These are phyloP conservation scores for Caenorhabditis briggsae DNA, from an alignment of 1,140 invertebrate species.

Conservation along the genomic window DNA sequence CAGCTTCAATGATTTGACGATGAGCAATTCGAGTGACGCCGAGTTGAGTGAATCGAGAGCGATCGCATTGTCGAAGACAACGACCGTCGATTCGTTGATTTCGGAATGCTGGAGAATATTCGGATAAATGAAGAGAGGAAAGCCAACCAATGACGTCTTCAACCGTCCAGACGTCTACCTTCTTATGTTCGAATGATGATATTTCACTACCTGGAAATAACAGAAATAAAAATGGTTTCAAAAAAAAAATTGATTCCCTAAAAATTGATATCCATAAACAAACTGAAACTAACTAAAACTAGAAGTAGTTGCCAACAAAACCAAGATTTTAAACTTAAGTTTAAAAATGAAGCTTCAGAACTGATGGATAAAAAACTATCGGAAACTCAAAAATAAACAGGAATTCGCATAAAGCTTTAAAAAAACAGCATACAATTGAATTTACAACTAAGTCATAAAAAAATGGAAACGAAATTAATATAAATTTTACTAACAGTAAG, in stretches of 20 bases:
- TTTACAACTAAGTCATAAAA: no score
- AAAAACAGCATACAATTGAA: no score
- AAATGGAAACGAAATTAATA: no score
- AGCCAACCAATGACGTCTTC: conserved; percentile 81
- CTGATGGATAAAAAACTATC: no score
- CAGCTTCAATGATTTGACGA: conserved; percentile 80
- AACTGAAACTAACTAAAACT: no score
- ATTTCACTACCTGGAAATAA: conserved; percentile 63
- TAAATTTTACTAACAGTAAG: no score
- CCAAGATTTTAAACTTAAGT: no score
- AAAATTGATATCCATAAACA: no score
- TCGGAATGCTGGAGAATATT: conserved; percentile 80
- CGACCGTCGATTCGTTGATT: conserved; percentile 79
- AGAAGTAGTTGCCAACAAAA: no score
- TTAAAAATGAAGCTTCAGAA: no score
- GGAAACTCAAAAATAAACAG: no score
- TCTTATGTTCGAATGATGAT: conserved; percentile 74
- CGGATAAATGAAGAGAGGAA: conserved; percentile 79
- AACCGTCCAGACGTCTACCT: conserved; percentile 79
- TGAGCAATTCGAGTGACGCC: conserved; percentile 81
- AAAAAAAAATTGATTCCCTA: background rate
- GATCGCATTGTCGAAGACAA: conserved; percentile 80
- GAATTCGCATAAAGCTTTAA: no score
- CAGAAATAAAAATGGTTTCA: background rate
- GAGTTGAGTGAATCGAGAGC: conserved; percentile 79